Conservation (phyloP, 92 coral and sea anemone genomes). For the Bergia sp. region DNA sequence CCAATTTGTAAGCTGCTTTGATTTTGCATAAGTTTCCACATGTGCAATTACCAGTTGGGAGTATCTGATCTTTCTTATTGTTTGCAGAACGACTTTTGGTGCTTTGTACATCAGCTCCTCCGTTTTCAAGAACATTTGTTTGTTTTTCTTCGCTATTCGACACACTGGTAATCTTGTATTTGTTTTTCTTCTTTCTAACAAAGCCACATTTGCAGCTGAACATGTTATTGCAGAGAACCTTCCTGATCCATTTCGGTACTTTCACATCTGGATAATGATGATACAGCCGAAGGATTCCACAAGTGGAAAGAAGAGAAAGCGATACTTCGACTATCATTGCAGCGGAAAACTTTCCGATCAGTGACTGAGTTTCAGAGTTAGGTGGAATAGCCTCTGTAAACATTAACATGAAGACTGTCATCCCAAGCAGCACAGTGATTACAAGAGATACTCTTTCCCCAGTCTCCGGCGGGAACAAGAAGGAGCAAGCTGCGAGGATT, state of each 20-base stretch:
- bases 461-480: conserved; percentile 92
- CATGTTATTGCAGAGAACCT: conserved; percentile 62
- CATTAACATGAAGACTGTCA: conserved; percentile 91
- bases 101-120: background rate
- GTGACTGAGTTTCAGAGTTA: conserved; percentile 81
- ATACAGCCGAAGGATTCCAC: conserved; percentile 70
- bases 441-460: conserved; percentile 93
- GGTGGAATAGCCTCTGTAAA: conserved; percentile 91
- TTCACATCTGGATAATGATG: conserved; percentile 78
- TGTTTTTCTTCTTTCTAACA: background rate
- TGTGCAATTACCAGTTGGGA: background rate
- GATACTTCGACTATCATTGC: conserved; percentile 81
- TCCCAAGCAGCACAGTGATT: conserved; percentile 82
- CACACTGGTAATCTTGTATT: background rate
- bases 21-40: background rate
- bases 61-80: background rate
- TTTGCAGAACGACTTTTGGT: background rate
- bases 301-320: conserved; percentile 73
- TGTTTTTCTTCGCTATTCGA: background rate
- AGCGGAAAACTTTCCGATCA: conserved; percentile 87
- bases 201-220: conserved; percentile 46
- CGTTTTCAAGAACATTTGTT: background rate
- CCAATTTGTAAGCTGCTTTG: background rate
- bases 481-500: conserved; percentile 72
- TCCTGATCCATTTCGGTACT: conserved; percentile 72